phyloP scores from a whole-genome alignment of 2,113 vertebrate genomes.

The Alaudala cheleensis region DNA sequence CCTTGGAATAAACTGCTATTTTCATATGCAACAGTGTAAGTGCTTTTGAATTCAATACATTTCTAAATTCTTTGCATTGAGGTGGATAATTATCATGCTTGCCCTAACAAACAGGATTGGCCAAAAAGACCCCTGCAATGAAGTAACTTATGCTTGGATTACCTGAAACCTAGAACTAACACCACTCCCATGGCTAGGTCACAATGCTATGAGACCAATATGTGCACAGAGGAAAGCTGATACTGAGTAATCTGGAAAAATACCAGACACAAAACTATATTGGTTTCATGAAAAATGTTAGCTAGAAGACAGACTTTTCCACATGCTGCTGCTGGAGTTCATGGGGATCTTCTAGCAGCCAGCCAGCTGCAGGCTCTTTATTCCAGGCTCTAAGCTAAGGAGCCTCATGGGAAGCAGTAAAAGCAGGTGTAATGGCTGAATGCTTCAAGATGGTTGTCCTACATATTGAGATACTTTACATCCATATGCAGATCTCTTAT shows the following conservation, averaged over 20 bases:
- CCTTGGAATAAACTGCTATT: neutral
- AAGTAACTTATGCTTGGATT: neutral
- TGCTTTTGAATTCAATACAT: neutral
- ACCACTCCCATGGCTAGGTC: neutral
- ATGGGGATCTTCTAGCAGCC: neutral
- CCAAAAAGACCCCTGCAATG: neutral
- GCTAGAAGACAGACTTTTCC: neutral
- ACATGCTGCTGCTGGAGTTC: neutral
- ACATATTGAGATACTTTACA: neutral
- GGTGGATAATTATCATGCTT: neutral
- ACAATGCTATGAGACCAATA: neutral
- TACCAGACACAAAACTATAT: neutral
- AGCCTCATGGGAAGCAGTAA: neutral
- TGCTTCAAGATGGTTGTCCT: neutral
- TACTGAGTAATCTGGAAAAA: neutral
- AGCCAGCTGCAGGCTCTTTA: neutral
- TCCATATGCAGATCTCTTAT: neutral
- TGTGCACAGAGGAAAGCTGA: neutral
- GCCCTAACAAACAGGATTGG: neutral
- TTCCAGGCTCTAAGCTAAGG: neutral
- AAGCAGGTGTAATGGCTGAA: neutral
- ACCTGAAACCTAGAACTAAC: neutral
- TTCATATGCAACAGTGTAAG: neutral
- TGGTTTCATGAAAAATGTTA: neutral
- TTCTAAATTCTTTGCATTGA: neutral